These are phyloP conservation scores for Carposina sasakii DNA, from an alignment of 1,140 invertebrate species.

Conservation along the genomic window DNA sequence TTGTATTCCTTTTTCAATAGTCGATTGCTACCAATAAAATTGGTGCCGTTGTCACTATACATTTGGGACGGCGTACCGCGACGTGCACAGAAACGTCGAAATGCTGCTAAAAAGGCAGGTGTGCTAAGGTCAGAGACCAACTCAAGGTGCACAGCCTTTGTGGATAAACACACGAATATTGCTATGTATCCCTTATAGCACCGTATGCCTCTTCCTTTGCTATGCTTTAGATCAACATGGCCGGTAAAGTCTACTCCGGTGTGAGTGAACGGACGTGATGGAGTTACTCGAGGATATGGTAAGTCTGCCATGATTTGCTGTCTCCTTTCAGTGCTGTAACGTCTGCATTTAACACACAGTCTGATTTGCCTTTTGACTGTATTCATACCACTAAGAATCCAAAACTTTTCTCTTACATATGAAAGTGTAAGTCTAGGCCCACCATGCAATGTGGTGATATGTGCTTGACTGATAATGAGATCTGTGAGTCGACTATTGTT, in stretches of 20 bases:
- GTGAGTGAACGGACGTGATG: constrained; percentile 19
- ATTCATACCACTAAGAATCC: not conserved
- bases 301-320: constrained; percentile 46
- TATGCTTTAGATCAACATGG: not conserved
- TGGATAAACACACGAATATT: constrained; percentile 13
- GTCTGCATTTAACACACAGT: not conserved
- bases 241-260: constrained; percentile 24
- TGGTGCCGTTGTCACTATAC: constrained; percentile 38
- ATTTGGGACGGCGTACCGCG: constrained; percentile 30
- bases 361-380: not conserved
- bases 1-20: constrained; percentile 14
- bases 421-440: constrained; percentile 14
- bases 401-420: not conserved
- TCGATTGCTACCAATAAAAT: constrained; percentile 34
- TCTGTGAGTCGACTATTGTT: constrained; percentile 5
- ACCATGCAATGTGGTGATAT: constrained; percentile 15
- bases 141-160: constrained; percentile 32
- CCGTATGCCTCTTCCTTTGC: not conserved
- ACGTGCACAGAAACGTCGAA: constrained; percentile 51
- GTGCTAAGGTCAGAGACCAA: constrained; percentile 13
- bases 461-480: constrained; percentile 14
- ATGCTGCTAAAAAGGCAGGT: constrained; percentile 35
- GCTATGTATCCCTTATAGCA: constrained; percentile 18
- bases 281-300: constrained; percentile 28
- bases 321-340: not conserved